Percentiles rank a stretch among this genome's conserved stretches.
phyloP scores from a whole-genome alignment of 1,140 invertebrate species.

The Plutomurus gul region DNA sequence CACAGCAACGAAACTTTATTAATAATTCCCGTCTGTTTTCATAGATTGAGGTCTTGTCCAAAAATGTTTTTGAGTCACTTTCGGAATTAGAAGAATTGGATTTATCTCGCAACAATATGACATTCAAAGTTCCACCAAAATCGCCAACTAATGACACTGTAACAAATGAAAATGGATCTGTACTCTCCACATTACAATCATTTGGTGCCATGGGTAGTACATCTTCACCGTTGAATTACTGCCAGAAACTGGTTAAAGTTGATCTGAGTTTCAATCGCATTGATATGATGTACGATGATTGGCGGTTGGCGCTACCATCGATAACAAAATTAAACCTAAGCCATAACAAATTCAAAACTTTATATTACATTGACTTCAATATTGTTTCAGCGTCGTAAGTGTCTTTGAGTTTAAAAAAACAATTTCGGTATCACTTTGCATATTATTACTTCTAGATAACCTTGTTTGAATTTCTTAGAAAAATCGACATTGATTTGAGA shows the following conservation, averaged over 20 bases:
- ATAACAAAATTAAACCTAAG: slow-evolving; percentile 34
- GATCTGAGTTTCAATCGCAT: slow-evolving; percentile 44
- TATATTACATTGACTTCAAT: not conserved
- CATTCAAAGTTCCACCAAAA: too few species aligned
- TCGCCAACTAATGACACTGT: not conserved
- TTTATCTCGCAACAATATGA: slow-evolving; percentile 42
- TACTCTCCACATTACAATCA: not conserved
- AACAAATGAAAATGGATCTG: too few species aligned
- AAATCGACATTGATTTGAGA: slow-evolving; percentile 28
- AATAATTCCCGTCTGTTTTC: too few species aligned
- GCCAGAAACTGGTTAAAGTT: slow-evolving; percentile 20
- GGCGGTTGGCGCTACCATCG: not conserved
- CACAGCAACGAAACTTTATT: too few species aligned
- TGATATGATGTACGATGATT: slow-evolving; percentile 40
- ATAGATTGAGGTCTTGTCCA: slow-evolving; percentile 42
- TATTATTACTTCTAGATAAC: not conserved
- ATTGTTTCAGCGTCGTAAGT: not conserved
- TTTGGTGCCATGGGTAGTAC: not conserved
- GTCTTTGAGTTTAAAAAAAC: not conserved
- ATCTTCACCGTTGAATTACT: slow-evolving; percentile 32
- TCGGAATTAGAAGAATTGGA: slow-evolving; percentile 27
- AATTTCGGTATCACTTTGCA: not conserved
- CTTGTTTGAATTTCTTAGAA: not conserved
- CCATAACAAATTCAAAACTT: slow-evolving; percentile 34
- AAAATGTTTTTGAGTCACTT: slow-evolving; percentile 37